These are phyloP conservation scores for Brachypteracias leptosomus DNA, from an alignment of 2,113 vertebrate species.

Conservation along the genomic window DNA sequence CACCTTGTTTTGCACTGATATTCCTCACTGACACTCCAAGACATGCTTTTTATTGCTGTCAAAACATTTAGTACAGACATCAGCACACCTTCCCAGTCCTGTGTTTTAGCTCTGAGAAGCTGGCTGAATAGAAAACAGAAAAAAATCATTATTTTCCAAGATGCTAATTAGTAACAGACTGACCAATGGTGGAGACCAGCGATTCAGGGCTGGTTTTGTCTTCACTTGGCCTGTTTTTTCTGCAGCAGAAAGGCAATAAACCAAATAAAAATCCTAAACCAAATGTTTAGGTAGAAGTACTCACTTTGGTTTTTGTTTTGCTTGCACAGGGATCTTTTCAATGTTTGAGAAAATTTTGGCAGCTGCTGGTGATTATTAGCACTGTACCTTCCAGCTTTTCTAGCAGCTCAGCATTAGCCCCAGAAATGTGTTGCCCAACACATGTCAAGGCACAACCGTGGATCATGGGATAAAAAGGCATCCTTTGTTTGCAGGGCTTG, in stretches of 20 bases:
- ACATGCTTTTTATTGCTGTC: neutral
- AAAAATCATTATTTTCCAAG: neutral
- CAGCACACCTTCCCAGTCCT: neutral
- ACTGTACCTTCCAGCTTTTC: neutral
- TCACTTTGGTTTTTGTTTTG: neutral
- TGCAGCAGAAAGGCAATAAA: neutral
- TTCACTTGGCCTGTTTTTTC: neutral
- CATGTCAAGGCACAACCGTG: neutral
- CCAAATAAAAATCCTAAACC: neutral
- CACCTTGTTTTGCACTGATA: neutral
- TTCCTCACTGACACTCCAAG: neutral
- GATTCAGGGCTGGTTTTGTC: neutral
- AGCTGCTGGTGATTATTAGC: neutral
- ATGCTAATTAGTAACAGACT: neutral
- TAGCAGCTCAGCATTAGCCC: neutral
- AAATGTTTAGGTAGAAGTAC: neutral
- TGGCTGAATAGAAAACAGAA: neutral
- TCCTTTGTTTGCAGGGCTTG: neutral
- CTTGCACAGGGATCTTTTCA: accelerated
- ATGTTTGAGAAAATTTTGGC: neutral
- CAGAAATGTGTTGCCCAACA: neutral
- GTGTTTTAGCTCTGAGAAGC: neutral
- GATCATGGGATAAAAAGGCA: neutral
- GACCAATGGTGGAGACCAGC: neutral
- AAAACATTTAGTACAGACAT: neutral